Percentiles rank a stretch among this genome's conserved stretches.
Conservation (phyloP, 2,888 invertebrate species). For the Ptychoptera contaminata region DNA sequence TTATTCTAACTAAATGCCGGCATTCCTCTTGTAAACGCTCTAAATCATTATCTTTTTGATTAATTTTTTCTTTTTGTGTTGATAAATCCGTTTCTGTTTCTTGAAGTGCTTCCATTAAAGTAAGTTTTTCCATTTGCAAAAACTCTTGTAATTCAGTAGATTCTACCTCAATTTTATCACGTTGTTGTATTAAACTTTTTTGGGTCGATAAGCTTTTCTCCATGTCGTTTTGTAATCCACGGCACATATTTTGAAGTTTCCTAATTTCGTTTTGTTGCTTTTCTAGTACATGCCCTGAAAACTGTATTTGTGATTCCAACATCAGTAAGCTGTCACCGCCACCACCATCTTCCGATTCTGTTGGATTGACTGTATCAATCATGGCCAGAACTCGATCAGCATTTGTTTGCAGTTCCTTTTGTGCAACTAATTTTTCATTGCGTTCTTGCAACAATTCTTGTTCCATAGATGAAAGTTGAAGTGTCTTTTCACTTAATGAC, state of each 20-base stretch:
- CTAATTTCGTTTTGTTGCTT: slow-evolving; percentile 64
- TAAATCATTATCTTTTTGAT: slow-evolving; percentile 38
- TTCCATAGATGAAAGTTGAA: slow-evolving; percentile 38
- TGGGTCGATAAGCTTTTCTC: slow-evolving; percentile 51
- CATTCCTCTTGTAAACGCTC: slow-evolving; percentile 57
- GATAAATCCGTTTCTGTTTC: slow-evolving; percentile 46
- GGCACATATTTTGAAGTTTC: slow-evolving; percentile 49
- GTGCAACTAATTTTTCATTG: slow-evolving; percentile 55
- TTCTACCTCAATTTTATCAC: slow-evolving; percentile 64
- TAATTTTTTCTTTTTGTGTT: slow-evolving; percentile 26
- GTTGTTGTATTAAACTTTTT: slow-evolving; percentile 51
- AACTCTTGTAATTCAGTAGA: slow-evolving; percentile 76
- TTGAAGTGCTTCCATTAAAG: slow-evolving; percentile 60
- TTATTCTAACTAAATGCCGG: slow-evolving; percentile 59
- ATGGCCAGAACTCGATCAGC: slow-evolving; percentile 53
- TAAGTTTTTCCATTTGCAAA: slow-evolving; percentile 68
- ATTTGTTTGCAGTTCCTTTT: slow-evolving; percentile 57
- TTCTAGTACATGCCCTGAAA: slow-evolving; percentile 57
- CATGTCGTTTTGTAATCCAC: slow-evolving; percentile 51
- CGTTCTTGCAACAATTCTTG: slow-evolving; percentile 49
- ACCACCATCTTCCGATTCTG: slow-evolving; percentile 44
- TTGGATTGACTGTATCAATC: slow-evolving; percentile 32
- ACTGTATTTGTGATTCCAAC: slow-evolving; percentile 56
- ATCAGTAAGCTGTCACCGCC: slow-evolving; percentile 58
- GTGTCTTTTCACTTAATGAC: slow-evolving; percentile 27